Base-by-base conservation (phyloP, 2,888 invertebrate genomes). In the Dynastes tityus region DNA sequence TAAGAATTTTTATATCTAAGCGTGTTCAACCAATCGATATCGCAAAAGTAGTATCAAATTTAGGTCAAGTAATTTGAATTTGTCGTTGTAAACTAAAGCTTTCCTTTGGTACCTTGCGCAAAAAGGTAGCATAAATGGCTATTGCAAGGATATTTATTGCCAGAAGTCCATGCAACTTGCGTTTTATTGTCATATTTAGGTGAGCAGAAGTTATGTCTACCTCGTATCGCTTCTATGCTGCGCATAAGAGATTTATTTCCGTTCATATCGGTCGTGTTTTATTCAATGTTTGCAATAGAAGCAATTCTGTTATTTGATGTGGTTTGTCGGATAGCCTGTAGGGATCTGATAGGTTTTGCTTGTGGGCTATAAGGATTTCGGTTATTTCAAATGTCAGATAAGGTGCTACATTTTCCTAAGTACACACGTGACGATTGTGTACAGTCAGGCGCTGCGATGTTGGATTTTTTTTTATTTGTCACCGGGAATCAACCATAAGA, bases 171-270 rank as follows among this genome's bases (percentile, higher is more conserved):
- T 58, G 40, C 58, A 71, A 58, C 68, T 68, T 68, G 40, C 73
- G 55, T 73, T 58, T 73, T 73, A 73, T 73, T 73, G 73, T 73
- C 58, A 73, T 73, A 73, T 73, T 73, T 58, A 73, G 73, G 40
- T 73, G 61, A 29, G 40, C 73, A 73, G 22, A 73, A 73, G 73
- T 73, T 73, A 73, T 58, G 73, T 40, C 73, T 58, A 73, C 58
- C 40, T 40, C 68, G 51, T 68, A 29, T 68, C 29, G 73, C 58
- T 29, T 73, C 22, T 61, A 73, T 58, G 51, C 51, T 51, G 13
- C 29, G 51, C 49, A 51, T 13, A 45, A 0, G 61, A 73, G 73
- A 73, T 73, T 58, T 68, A 68, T 68, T 49, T 68, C 51, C 16
- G 22, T 51, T 51, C 22, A 68, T 51, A 51, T n/a, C 68, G 68